These are phyloP conservation scores for Amblyornis subalaris DNA, from an alignment of 2,113 vertebrate genomes.

Conservation along the genomic window DNA sequence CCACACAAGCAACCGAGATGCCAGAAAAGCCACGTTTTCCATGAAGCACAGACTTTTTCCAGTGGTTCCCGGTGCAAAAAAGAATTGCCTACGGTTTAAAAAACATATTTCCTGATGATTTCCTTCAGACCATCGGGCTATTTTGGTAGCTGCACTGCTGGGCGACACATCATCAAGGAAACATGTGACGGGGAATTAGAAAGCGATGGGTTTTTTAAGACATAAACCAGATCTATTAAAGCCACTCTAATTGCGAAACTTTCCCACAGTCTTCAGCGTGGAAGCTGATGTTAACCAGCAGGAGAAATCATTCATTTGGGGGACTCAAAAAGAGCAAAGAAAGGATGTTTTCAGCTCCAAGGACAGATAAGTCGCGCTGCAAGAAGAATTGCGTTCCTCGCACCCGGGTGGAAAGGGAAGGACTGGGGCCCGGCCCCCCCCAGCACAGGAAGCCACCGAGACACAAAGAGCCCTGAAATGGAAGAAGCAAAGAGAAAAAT, in stretches of 20 bases:
- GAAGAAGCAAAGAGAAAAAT: background rate
- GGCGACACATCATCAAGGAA: conserved; percentile 2
- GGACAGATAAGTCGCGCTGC: background rate
- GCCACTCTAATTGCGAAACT: background rate
- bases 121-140: background rate
- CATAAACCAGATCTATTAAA: conserved; percentile 39
- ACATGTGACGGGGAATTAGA: conserved; percentile 20
- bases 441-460: conserved; percentile 36
- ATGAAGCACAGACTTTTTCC: background rate
- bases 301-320: background rate
- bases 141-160: conserved; percentile 28
- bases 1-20: background rate
- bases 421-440: background rate
- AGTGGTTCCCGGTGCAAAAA: background rate
- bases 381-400: background rate
- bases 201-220: conserved; percentile 11
- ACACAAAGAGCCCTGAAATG: conserved; percentile 39
- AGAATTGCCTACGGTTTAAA: background rate
- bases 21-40: background rate
- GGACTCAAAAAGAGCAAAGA: background rate
- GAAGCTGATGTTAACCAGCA: conserved; percentile 35
- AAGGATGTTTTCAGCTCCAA: conserved; percentile 35
- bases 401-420: conserved; percentile 20
- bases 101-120: conserved; percentile 40
- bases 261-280: conserved; percentile 20